These are phyloP conservation scores for Hofmannophila pseudospretella DNA, from an alignment of 2,888 invertebrate species.

Conservation along the genomic window DNA sequence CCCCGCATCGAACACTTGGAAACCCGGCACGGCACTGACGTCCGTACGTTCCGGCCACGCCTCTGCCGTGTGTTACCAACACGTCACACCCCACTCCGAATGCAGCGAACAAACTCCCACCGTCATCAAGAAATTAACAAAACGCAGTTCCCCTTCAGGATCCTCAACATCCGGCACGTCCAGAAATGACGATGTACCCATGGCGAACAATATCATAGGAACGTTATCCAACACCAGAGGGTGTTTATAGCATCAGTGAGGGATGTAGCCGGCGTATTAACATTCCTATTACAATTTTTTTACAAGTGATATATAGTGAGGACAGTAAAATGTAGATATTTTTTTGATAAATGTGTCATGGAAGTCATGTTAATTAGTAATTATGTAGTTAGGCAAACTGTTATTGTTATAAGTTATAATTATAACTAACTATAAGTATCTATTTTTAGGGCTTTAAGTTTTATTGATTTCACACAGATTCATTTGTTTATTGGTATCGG, in stretches of 20 bases:
- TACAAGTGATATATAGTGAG: neutral
- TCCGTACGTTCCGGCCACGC: slow-evolving; percentile 95
- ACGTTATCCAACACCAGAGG: slow-evolving; percentile 46
- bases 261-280: slow-evolving; percentile 13
- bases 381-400: no score
- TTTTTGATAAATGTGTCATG: neutral
- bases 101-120: slow-evolving; percentile 27
- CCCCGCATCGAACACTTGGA: slow-evolving; percentile 86
- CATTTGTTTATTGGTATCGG: no score
- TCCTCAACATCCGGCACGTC: slow-evolving; percentile 15
- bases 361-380: neutral
- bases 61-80: slow-evolving; percentile 91
- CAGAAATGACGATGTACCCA: slow-evolving; percentile 48
- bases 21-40: slow-evolving; percentile 85
- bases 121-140: slow-evolving; percentile 30
- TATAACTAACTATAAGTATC: no score
- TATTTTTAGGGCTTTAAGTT: no score
- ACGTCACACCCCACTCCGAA: slow-evolving; percentile 71
- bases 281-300: slow-evolving; percentile 14
- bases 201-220: slow-evolving; percentile 59
- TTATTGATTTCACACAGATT: no score
- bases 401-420: no score
- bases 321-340: neutral
- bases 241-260: slow-evolving; percentile 22
- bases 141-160: slow-evolving; percentile 22